Base-by-base conservation (phyloP, 2,888 invertebrate genomes). In the Embidobia sp. region DNA sequence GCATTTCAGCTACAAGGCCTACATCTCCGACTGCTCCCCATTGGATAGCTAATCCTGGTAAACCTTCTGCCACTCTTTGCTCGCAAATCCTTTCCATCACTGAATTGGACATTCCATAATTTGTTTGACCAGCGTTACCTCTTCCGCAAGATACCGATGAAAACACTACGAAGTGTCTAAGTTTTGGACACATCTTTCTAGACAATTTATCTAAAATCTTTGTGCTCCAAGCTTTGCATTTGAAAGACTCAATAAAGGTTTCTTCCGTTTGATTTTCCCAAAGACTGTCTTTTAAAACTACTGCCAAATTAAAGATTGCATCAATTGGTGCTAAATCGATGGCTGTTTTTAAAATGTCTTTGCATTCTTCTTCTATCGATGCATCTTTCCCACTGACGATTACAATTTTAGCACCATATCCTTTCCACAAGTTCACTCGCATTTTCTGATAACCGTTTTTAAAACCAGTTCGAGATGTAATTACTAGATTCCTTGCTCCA, bases 391-490 rank as follows among this genome's bases (percentile, higher is more conserved):
- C 92, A 0, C 93, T 93, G 1, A 94, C 94, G 0, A 97, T 91
- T 13, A 92, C 85, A 0, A 97, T 91, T 1, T 92, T 90, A 0
- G 93, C 93, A 0, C 94, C 95, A 80, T 95, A 94, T 0, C 91
- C 90, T 63, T 92, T 90, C 96, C 96, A 96, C 0, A 93, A 7
- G 81, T 82, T 67, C 5, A 96, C 90, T 79, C 95, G 92, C 48
- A 93, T 92, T 0, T 93, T 90, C 88, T 98, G 97, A 88, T 97
- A 98, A 18, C 97, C 96, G 59, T 94, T 95, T 40, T 91, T 91
- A 22, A 97, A 88, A 1, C 97, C 97, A 13, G 92, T 92, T 69
- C 97, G 93, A 0, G 97, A 97, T 0, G 95, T 95, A 0, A 98
- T 91, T 0, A 97, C 92, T 7, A 98, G 82, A 79, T 95, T 94